Evolutionary conservation across 2,888 invertebrate genomes (phyloP), one percentile per base, ranked within the genome.

Genomic region (Cabera pusaria): DNA sequence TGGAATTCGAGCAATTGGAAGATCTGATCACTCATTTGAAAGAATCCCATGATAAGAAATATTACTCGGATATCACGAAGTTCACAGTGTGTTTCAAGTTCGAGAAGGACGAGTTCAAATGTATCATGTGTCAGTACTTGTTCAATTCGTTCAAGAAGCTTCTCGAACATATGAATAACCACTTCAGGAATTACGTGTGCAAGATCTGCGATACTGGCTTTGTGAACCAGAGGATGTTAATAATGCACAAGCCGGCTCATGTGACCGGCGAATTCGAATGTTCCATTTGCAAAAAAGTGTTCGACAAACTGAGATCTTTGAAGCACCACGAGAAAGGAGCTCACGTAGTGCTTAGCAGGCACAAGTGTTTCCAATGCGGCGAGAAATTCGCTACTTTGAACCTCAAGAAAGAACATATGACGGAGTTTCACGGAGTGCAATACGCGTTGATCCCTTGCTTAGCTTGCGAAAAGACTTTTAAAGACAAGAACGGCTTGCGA

Each of bases 241-340:
- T 62, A 6, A 53, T 60, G 0, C 83, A 84, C 29, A 52, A 59
- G 7, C 64, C 69, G 6, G 49, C 66, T 7, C 82, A 83, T 26
- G 64, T 61, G 39, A 66, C 26, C 4, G 83, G 82, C 0, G 51
- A 48, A 0, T 73, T 70, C 22, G 54, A 60, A 8, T 90, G 90
- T 31, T 62, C 64, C 0, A 69, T 59, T 23, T 90, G 90, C 39
- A 53, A 72, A 0, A 89, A 90, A 52, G 62, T 76, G 0, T 90
- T 90, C 46, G 71, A 84, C 7, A 87, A 80, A 0, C 66, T 71
- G 16, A 64, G 79, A 11, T 82, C 85, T 8, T 61, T 80, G 31
- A 77, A 76, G 24, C 70, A 76, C 0, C 90, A 90, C 20, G 78
- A 81, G 36, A 67, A 76, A 18, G 71, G 75, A 1, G 78, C 83